Conservation (phyloP, 2,797 vertebrate genomes). For the Ctenopoma kingsleyae region DNA sequence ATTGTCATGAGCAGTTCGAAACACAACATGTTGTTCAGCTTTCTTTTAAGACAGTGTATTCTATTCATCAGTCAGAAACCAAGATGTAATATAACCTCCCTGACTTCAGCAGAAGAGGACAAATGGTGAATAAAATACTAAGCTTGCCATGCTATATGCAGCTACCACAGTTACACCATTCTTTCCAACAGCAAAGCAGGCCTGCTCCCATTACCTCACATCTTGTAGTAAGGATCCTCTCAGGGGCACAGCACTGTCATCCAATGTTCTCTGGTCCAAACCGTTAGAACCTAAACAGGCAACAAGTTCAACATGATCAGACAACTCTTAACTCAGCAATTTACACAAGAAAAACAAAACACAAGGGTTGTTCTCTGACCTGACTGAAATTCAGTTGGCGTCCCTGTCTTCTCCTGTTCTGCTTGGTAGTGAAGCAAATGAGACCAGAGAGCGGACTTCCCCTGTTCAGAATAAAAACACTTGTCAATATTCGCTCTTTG, state of each 20-base stretch:
- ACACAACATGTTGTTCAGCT: background rate
- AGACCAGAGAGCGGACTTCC: slow-evolving; percentile 97
- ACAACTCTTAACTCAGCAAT: background rate
- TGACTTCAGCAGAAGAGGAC: background rate
- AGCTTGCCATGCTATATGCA: no score
- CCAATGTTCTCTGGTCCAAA: slow-evolving; percentile 88
- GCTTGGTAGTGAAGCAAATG: slow-evolving; percentile 96
- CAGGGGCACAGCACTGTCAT: slow-evolving; percentile 82
- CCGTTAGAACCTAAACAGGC: slow-evolving; percentile 81
- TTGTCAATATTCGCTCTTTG: slow-evolving; percentile 10
- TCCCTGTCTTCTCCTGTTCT: slow-evolving; percentile 89
- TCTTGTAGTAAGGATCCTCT: slow-evolving; percentile 93
- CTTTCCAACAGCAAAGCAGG: background rate
- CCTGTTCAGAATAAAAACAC: slow-evolving; percentile 79
- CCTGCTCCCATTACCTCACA: slow-evolving; percentile 87
- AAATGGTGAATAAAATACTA: background rate
- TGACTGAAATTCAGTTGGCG: slow-evolving; percentile 85
- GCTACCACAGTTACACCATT: background rate
- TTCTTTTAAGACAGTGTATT: background rate
- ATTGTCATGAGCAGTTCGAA: background rate
- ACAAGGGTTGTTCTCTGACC: slow-evolving; percentile 78
- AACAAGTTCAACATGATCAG: slow-evolving; percentile 12
- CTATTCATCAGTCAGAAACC: background rate
- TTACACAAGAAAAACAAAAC: slow-evolving; percentile 7
- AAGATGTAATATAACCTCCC: background rate